Evolutionary conservation across 2,797 vertebrate species (phyloP).

Genomic region (Onychomys leucogaster): DNA sequence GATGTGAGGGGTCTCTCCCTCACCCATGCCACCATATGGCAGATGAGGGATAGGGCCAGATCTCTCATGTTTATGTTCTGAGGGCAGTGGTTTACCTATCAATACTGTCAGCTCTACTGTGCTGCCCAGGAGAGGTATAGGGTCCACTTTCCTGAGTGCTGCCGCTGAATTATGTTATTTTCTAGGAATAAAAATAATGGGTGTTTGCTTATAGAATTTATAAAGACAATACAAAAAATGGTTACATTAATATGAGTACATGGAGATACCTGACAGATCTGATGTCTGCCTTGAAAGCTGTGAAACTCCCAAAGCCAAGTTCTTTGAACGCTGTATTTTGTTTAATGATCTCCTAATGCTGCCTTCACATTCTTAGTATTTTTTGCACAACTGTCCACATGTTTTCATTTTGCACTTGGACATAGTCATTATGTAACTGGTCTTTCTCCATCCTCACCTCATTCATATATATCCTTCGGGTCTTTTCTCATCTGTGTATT

Average conservation of each 20-base stretch:
- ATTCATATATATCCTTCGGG: not conserved
- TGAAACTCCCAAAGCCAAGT: not conserved
- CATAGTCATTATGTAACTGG: not conserved
- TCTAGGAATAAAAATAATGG: not conserved
- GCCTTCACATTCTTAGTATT: not conserved
- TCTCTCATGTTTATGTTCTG: not conserved
- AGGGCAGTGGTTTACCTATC: not conserved
- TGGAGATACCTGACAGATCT: not conserved
- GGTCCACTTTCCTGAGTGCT: not conserved
- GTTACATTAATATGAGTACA: not conserved
- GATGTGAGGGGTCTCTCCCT: not conserved
- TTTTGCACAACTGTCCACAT: not conserved
- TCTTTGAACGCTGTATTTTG: not conserved
- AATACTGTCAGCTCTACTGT: not conserved
- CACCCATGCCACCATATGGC: not conserved
- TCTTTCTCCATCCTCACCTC: not conserved
- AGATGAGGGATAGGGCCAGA: not conserved
- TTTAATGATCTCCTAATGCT: not conserved
- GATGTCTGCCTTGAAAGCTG: not conserved
- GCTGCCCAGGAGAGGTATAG: not conserved
- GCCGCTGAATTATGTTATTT: not conserved
- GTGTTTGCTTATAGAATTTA: not conserved
- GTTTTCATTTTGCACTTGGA: conserved; percentile 26
- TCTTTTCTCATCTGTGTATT: not conserved
- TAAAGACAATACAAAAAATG: not conserved